Evolutionary conservation across 23 tunicate genomes (phyloP), one percentile per base, ranked within the genome.

Genomic region (Trididemnum clinides): DNA sequence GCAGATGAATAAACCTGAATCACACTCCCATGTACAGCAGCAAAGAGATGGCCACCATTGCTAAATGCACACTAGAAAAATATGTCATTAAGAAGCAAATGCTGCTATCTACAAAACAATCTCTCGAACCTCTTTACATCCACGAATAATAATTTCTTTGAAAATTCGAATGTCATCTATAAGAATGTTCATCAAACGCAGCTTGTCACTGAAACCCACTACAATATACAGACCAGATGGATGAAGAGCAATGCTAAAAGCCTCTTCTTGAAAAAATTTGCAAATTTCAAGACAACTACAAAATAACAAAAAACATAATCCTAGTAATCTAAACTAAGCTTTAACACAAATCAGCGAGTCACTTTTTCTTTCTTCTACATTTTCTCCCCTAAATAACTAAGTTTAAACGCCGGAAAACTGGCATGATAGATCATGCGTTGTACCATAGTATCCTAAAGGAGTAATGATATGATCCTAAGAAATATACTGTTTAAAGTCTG

Each of bases 11-110:
- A 96, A 10, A 96, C 63, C 81, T 96, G 97, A 34, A 96, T 91
- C 18, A 96, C 91, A 81, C 84, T 96, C 62, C 99, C 99, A 81
- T 96, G 99, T 18, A 96, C 99, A 10, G 97, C 99, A n/a, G 99
- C 99, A 88, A 96, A 96, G 21, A 91, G 72, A 71, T 96, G 99
- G 29, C 99, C 99, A 51, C 99, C 99, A 89, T 96, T 91, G 83
- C 93, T 87, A 72, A 96, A 96, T 0, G 92, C 84, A 85, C 98
- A 93, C 98, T 93, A 78, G 1, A 77, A 84, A 15, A 66, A 30
- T n/a, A n/a, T n/a, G n/a, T n/a, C n/a, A n/a, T n/a, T 10, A 63
- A 63, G 70, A 63, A 63, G 26, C 28, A 25, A 63, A 63, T 63
- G n/a, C 26, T 10, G n/a, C 28, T n/a, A 21, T 25, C 12, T n/a